Percentiles rank a stretch among this genome's conserved stretches.
Conservation (phyloP, 2,797 vertebrate species). For the Cirrhinus molitorella region DNA sequence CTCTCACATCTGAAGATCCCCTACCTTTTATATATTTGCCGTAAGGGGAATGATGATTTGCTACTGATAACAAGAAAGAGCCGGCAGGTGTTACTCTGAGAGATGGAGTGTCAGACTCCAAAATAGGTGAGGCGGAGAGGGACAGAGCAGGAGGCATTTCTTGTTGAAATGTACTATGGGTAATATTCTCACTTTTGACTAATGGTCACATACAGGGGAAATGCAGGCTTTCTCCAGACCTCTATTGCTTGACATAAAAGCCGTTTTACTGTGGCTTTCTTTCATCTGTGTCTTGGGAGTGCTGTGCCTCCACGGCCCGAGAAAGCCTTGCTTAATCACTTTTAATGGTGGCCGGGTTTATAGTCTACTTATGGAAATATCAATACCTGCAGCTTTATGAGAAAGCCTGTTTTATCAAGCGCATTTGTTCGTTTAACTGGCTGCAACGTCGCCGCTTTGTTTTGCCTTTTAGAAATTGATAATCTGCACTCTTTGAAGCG, state of each 20-base stretch:
- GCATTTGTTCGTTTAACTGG: conserved; percentile 11
- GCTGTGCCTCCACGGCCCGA: conserved; percentile 10
- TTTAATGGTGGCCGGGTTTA: conserved; percentile 53
- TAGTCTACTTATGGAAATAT: conserved; percentile 54
- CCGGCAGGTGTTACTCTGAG: conserved; percentile 38
- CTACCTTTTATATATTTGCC: conserved; percentile 35
- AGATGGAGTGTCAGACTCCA: conserved; percentile 45
- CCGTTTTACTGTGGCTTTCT: conserved; percentile 48
- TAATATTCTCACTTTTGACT: conserved; percentile 54
- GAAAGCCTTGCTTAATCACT: conserved; percentile 53
- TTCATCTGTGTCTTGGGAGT: conserved; percentile 57
- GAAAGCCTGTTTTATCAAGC: conserved; percentile 25
- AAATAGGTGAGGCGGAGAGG: conserved; percentile 39
- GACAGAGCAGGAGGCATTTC: conserved; percentile 45
- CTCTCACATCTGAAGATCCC: conserved; percentile 39
- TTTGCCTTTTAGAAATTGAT: not conserved
- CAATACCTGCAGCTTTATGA: conserved; percentile 50
- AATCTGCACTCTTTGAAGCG: not conserved
- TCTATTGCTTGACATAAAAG: conserved; percentile 55
- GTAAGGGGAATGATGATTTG: conserved; percentile 50
- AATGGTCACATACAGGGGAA: conserved; percentile 47
- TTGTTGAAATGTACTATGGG: conserved; percentile 44
- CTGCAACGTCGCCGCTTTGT: not conserved
- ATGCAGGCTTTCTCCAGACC: conserved; percentile 36
- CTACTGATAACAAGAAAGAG: conserved; percentile 58